Evolutionary conservation across 2,113 vertebrate genomes (phyloP).

Genomic region (Eretmodus cyanostictus): DNA sequence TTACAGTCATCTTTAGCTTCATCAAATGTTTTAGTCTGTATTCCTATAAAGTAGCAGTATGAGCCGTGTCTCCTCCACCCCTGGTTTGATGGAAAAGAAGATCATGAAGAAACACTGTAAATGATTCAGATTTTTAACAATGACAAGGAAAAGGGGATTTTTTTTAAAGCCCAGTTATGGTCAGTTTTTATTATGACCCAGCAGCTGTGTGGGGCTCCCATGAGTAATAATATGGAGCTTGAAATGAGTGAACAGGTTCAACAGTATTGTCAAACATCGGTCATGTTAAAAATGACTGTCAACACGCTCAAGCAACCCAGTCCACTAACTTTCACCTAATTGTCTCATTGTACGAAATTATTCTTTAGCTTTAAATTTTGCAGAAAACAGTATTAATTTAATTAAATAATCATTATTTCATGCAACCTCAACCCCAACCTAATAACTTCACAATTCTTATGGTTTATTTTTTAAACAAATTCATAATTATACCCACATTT

Average conservation of each 20-base stretch:
- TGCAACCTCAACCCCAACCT: not conserved
- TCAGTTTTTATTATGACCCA: not conserved
- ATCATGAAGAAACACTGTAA: not conserved
- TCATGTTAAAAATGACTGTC: not conserved
- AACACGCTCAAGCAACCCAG: not conserved
- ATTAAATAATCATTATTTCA: not conserved
- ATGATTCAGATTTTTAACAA: not conserved
- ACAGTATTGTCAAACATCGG: not conserved
- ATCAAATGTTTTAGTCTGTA: conserved; percentile 76
- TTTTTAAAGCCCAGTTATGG: not conserved
- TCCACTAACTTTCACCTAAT: not conserved
- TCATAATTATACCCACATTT: conserved; percentile 67
- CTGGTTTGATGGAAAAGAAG: conserved; percentile 53
- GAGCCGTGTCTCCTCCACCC: conserved; percentile 85
- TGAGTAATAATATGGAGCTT: not conserved
- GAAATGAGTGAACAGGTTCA: not conserved
- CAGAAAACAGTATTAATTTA: not conserved
- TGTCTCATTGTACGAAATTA: not conserved
- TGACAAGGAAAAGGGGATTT: not conserved
- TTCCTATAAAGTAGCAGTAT: conserved; percentile 85
- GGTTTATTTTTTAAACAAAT: not conserved
- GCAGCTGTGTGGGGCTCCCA: not conserved
- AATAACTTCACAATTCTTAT: not conserved
- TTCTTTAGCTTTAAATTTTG: not conserved
- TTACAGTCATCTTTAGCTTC: conserved; percentile 81